Evolutionary conservation across 1,140 invertebrate genomes (phyloP), one percentile per base, ranked within the genome.

Genomic region (Drosophila gunungcola): DNA sequence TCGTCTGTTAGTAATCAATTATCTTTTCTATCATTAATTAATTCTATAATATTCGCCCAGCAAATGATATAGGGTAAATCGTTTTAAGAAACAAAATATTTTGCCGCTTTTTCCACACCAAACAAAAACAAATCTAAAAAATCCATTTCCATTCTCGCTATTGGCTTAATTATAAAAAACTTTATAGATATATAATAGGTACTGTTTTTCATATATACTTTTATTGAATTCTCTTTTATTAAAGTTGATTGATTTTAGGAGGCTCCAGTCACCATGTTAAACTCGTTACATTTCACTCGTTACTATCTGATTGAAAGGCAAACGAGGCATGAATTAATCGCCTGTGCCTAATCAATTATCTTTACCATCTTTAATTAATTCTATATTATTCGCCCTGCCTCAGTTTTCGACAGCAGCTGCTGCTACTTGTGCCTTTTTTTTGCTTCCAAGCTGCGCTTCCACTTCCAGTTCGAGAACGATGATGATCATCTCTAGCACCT

Each of bases 331-430:
- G 58, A 81, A 91, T 91, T 90, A 90, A 91, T 91, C 90, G 90
- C 80, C 48, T 79, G 56, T 73, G 74, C 64, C 90, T 91, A 91
- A 91, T 91, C 90, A 91, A 91, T 91, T 91, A 91, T 91, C 90
- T 91, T 88, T 81, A 85, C 80, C 60, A 91, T 91, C 90, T 91
- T 91, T 91, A 91, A 91, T 91, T 91, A 91, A 91, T 91, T 91
- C 83, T 88, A 81, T 91, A 91, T 88, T 91, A 85, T 91, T 91
- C 84, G 73, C 67, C 73, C 73, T 70, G 76, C 75, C 67, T 77
- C 45, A 55, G 51, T 79, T 89, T 82, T 78, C 76, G 70, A 64
- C 77, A 85, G 81, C 82, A 70, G 73, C 82, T 49, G 73, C 82
- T 49, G 82, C 62, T 57, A 25, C 45, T 52, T 7, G 38, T 36